Percentiles rank a stretch among this genome's conserved stretches.
These are phyloP conservation scores for Drosophila bocqueti DNA, from an alignment of 1,140 invertebrate species.

Conservation along the genomic window DNA sequence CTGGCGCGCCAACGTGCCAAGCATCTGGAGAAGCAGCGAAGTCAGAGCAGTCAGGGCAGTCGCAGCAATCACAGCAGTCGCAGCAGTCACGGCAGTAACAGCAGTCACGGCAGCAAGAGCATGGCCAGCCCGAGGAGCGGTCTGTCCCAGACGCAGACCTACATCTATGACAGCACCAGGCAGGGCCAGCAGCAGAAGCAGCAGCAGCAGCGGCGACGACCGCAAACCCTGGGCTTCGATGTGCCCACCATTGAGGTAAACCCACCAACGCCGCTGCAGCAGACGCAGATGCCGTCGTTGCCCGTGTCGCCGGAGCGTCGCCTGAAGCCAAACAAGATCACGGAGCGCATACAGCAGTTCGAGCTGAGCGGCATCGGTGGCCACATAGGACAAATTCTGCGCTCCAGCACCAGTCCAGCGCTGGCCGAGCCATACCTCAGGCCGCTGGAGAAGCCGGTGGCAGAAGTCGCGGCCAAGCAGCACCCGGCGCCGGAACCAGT, in stretches of 20 bases:
- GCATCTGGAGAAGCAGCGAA: slow-evolving; percentile 55
- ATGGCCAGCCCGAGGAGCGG: slow-evolving; percentile 24
- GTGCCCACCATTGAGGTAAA: slow-evolving; percentile 69
- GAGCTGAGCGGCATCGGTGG: slow-evolving; percentile 28
- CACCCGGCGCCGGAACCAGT: background rate
- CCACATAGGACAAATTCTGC: slow-evolving; percentile 25
- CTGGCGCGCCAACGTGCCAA: slow-evolving; percentile 76
- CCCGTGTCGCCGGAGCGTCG: slow-evolving; percentile 14
- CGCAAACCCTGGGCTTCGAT: slow-evolving; percentile 28
- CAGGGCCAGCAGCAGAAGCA: slow-evolving; percentile 5
- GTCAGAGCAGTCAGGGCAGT: slow-evolving; percentile 4
- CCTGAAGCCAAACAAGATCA: slow-evolving; percentile 56
- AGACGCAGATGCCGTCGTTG: background rate
- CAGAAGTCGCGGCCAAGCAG: background rate
- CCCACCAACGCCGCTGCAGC: slow-evolving; percentile 68
- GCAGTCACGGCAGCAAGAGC: slow-evolving; percentile 4
- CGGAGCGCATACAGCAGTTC: slow-evolving; percentile 61
- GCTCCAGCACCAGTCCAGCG: slow-evolving; percentile 62
- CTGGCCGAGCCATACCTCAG: background rate
- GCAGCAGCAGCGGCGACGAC: slow-evolving; percentile 26
- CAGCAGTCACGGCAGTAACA: background rate
- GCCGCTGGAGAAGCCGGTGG: too few relatives aligned
- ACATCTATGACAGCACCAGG: slow-evolving; percentile 63
- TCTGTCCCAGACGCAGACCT: slow-evolving; percentile 52
- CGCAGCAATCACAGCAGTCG: slow-evolving; percentile 2